Evolutionary conservation across 1,140 invertebrate species (phyloP).

Genomic region (Diachasmimorpha longicaudata): DNA sequence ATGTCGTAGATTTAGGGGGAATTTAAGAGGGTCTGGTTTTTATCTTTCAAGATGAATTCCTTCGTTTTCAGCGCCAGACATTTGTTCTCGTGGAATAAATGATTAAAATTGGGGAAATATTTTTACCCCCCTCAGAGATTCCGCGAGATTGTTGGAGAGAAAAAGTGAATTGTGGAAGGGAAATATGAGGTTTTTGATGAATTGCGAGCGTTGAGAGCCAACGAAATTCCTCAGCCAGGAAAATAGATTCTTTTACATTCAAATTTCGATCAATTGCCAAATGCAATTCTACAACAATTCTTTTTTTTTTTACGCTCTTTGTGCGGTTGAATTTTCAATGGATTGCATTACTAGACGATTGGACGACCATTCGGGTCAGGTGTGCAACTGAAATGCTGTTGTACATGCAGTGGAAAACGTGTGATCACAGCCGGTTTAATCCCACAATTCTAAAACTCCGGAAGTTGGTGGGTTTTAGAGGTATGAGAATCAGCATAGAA

Average conservation of each 20-base stretch:
- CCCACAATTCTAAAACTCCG: background rate
- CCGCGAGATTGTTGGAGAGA: too few relatives aligned
- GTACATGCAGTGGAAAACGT: background rate
- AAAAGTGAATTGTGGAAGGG: too few relatives aligned
- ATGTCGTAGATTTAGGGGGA: background rate
- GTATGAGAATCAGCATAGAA: too few relatives aligned
- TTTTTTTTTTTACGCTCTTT: background rate
- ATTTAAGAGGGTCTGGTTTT: background rate
- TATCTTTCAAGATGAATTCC: background rate
- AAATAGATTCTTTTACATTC: background rate
- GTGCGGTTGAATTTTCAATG: background rate
- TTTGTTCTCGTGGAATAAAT: too few relatives aligned
- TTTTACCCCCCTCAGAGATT: too few relatives aligned
- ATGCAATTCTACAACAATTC: background rate
- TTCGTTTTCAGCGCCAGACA: too few relatives aligned
- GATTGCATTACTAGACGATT: background rate
- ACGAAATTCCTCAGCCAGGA: too few relatives aligned
- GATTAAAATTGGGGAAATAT: too few relatives aligned
- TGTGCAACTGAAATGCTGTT: background rate
- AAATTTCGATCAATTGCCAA: background rate
- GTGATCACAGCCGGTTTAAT: background rate
- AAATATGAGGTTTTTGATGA: too few relatives aligned
- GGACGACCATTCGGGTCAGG: background rate
- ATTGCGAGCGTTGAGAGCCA: too few relatives aligned
- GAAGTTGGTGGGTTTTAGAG: too few relatives aligned